phyloP scores from a whole-genome alignment of 2,888 invertebrate genomes.

The Limnephilus rhombicus region DNA sequence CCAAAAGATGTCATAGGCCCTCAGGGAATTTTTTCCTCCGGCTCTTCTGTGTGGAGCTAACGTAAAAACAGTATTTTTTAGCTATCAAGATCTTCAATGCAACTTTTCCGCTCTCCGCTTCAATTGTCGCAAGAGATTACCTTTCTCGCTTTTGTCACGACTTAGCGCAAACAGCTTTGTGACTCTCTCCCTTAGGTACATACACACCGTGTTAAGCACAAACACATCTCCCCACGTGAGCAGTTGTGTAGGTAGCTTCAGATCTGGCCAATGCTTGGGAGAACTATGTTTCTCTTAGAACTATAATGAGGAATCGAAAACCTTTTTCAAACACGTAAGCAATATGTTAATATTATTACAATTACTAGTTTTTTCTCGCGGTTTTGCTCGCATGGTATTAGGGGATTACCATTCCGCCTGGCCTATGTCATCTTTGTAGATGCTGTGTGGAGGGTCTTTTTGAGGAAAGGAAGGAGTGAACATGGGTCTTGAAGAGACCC shows the following conservation, averaged over 20 bases:
- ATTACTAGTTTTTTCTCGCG: too few species aligned
- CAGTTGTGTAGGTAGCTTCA: background rate
- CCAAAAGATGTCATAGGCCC: too few species aligned
- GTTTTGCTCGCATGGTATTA: too few species aligned
- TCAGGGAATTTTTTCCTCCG: too few species aligned
- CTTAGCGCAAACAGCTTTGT: background rate
- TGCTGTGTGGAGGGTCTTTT: too few species aligned
- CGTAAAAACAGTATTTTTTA: background rate
- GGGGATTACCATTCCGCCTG: too few species aligned
- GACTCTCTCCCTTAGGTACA: background rate
- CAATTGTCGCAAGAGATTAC: background rate
- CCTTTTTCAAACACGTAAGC: background rate
- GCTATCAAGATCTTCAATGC: background rate
- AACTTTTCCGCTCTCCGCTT: background rate
- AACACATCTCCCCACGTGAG: background rate
- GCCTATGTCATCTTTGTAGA: too few species aligned
- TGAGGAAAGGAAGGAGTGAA: too few species aligned
- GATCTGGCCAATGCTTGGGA: background rate
- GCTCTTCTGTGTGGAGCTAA: too few species aligned
- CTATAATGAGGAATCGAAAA: background rate
- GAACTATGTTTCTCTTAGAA: background rate
- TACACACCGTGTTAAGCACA: background rate
- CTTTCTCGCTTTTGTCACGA: background rate
- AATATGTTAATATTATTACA: too few species aligned
- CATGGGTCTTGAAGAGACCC: too few species aligned